Evolutionary conservation across 1,140 invertebrate species (phyloP), one percentile per base, ranked within the genome.

Genomic region (Chlorops oryzae): DNA sequence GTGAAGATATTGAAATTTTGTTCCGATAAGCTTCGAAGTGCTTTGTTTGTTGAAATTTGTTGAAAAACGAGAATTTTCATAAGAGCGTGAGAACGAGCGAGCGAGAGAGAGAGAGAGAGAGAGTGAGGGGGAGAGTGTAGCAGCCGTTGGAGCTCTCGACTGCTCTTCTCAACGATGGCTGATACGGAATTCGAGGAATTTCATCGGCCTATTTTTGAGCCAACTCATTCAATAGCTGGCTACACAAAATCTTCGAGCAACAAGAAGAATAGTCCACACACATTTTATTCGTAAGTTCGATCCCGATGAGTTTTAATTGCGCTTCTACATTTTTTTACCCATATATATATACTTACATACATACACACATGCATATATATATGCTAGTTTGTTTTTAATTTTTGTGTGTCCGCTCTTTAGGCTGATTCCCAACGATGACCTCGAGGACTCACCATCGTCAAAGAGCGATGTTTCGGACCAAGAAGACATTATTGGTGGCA

Each of bases 121-220:
- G n/a, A n/a, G n/a, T n/a, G n/a, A n/a, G n/a, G n/a, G n/a, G n/a
- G n/a, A n/a, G n/a, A n/a, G n/a, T n/a, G n/a, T n/a, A n/a, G n/a
- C n/a, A n/a, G n/a, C n/a, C n/a, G n/a, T n/a, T n/a, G n/a, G n/a
- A n/a, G n/a, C n/a, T n/a, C n/a, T n/a, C n/a, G n/a, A n/a, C 34
- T 15, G n/a, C 28, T 32, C 28, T 32, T 15, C 28, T 15, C 28
- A 32, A 54, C 10, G 74, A 92, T 92, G 90, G 90, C 88, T 58
- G 90, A 93, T 78, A 86, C 81, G 63, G 89, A 93, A 73, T 93
- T 91, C 77, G 90, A 93, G 74, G 87, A 92, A 80, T 92, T 93
- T 76, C 84, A 85, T 55, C 82, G 86, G 57, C 85, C 84, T 70
- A 65, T 69, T 28, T 92, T 92, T 75, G 88, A 90, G 57, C 81